phyloP scores from a whole-genome alignment of 2,113 vertebrate genomes.

The Sterrhoptilus dennistouni region DNA sequence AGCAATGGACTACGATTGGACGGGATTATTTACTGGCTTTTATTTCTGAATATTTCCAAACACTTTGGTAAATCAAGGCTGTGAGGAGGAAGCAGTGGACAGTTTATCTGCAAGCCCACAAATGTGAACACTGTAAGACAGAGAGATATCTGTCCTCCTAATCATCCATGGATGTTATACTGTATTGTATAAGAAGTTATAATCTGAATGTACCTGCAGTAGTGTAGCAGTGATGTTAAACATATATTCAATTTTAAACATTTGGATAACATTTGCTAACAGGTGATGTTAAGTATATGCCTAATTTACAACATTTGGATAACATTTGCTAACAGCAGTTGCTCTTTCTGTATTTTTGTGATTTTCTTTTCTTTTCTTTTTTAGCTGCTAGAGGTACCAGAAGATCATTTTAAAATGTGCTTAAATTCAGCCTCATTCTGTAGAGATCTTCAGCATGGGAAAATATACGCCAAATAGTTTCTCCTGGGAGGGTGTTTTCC shows the following conservation, averaged over 20 bases:
- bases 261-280: neutral
- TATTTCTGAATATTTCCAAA: neutral
- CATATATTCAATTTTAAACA: neutral
- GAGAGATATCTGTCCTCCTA: neutral
- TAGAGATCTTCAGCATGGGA: neutral
- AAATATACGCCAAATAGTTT: neutral
- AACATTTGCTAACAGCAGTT: neutral
- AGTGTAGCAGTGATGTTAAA: neutral
- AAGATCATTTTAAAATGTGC: neutral
- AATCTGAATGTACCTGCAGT: neutral
- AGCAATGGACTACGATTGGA: neutral
- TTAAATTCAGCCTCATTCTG: neutral
- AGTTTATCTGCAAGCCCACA: neutral
- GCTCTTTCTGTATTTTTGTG: neutral
- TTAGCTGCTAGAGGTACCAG: neutral
- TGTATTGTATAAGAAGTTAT: neutral
- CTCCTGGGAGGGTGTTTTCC: neutral
- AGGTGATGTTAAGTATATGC: neutral
- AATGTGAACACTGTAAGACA: neutral
- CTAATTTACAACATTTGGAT: neutral
- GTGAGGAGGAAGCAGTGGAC: neutral
- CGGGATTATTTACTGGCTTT: neutral
- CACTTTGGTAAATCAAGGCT: neutral
- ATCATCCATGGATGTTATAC: neutral
- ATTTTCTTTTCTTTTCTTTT: neutral